Percentiles rank a stretch among this genome's conserved stretches.
Evolutionary conservation across 2,888 invertebrate species (phyloP).

Genomic region (Melanargia galathea): DNA sequence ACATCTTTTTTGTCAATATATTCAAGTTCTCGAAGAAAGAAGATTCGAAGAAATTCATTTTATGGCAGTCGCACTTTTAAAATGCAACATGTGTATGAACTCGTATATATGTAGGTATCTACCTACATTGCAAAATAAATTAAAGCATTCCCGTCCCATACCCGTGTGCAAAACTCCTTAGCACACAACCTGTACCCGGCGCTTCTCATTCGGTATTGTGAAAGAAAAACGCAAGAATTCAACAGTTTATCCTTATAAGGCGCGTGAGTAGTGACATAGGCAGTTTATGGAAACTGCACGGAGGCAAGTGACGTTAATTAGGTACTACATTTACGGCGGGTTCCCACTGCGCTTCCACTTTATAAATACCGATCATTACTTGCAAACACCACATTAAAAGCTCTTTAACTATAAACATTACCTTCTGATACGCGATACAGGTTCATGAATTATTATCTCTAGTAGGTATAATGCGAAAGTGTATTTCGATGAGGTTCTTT

Average conservation of each 20-base stretch:
- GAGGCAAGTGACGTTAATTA: constrained; percentile 47
- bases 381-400: constrained; percentile 28
- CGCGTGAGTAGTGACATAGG: constrained; percentile 41
- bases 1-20: constrained; percentile 6
- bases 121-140: constrained; percentile 8
- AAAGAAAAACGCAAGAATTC: constrained; percentile 46
- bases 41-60: background rate
- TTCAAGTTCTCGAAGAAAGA: background rate
- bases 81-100: constrained; percentile 9
- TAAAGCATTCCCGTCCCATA: constrained; percentile 13
- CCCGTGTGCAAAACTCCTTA: constrained; percentile 28
- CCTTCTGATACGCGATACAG: constrained; percentile 14
- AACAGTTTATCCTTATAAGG: constrained; percentile 45
- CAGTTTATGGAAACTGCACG: constrained; percentile 43
- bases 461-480: background rate
- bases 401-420: constrained; percentile 21
- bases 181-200: constrained; percentile 30
- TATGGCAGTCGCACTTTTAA: background rate
- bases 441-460: constrained; percentile 12
- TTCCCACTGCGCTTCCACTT: constrained; percentile 40
- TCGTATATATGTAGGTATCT: no score
- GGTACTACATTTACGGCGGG: constrained; percentile 40
- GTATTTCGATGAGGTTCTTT: background rate
- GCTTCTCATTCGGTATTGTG: constrained; percentile 41
- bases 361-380: constrained; percentile 38